Conservation (phyloP, 1,140 invertebrate species). For the Halotydeus destructor region DNA sequence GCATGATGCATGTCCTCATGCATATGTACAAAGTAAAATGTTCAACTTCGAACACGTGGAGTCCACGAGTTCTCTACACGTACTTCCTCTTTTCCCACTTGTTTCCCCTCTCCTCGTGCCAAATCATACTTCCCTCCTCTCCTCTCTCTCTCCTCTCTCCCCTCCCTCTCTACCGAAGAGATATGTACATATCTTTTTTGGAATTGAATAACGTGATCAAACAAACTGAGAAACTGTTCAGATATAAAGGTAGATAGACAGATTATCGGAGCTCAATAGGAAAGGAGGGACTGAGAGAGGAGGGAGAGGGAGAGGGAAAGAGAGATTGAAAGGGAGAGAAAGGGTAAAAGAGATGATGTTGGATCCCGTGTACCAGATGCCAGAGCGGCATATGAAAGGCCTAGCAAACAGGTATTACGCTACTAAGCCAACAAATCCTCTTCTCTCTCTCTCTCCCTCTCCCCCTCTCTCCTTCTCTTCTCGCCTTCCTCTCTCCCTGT, state of each 20-base stretch:
- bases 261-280: not conserved
- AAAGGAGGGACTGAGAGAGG: not conserved
- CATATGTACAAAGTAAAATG: too few relatives aligned
- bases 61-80: too few relatives aligned
- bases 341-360: not conserved
- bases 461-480: not conserved
- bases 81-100: too few relatives aligned
- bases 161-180: not conserved
- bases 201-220: not conserved
- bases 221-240: not conserved
- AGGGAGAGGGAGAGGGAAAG: too few relatives aligned
- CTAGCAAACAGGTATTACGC: not conserved
- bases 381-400: not conserved
- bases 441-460: too few relatives aligned
- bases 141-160: not conserved
- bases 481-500: not conserved
- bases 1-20: too few relatives aligned
- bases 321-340: not conserved
- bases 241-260: not conserved
- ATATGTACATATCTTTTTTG: not conserved
- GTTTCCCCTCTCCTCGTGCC: too few relatives aligned
- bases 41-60: too few relatives aligned
- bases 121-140: conserved; percentile 12
- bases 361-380: not conserved
- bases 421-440: not conserved